Percentiles rank a stretch among this genome's conserved stretches.
phyloP scores from a whole-genome alignment of 2,888 invertebrate genomes.

The Hirtodrosophila trivittata region DNA sequence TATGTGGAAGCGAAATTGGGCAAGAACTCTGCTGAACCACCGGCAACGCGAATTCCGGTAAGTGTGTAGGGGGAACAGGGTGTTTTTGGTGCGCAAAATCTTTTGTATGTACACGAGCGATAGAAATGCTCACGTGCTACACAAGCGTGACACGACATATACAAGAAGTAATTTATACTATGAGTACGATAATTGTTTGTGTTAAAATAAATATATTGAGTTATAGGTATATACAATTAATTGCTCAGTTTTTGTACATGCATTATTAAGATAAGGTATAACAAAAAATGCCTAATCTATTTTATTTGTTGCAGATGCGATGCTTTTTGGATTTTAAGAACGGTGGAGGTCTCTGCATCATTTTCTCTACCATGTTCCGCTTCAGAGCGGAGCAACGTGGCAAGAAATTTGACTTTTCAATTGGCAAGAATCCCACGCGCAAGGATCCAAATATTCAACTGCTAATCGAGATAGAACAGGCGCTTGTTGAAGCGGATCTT shows the following conservation, averaged over 20 bases:
- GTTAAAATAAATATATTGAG: too few species aligned
- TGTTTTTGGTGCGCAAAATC: conserved; percentile 51
- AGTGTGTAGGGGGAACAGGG: conserved; percentile 55
- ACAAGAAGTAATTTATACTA: too few species aligned
- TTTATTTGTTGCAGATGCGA: conserved; percentile 88
- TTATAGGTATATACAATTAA: too few species aligned
- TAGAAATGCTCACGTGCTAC: conserved; percentile 43
- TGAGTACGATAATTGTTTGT: too few species aligned
- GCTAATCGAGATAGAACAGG: conserved; percentile 94
- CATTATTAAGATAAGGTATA: too few species aligned
- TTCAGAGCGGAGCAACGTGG: conserved; percentile 98
- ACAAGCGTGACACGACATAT: not conserved
- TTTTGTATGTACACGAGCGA: conserved; percentile 58
- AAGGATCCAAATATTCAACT: conserved; percentile 97
- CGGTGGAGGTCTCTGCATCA: conserved; percentile 95
- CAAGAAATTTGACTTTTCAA: conserved; percentile 96
- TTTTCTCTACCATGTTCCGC: conserved; percentile 96
- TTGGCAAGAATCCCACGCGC: conserved; percentile 90
- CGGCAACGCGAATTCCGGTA: conserved; percentile 94
- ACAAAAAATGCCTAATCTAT: not conserved
- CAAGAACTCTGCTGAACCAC: conserved; percentile 95
- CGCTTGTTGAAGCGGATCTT: conserved; percentile 91
- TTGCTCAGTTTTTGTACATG: too few species aligned
- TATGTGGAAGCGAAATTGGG: conserved; percentile 98
- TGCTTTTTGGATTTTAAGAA: conserved; percentile 98